Base-by-base conservation (phyloP, 2,113 vertebrate genomes). In the Trogon melanurus region DNA sequence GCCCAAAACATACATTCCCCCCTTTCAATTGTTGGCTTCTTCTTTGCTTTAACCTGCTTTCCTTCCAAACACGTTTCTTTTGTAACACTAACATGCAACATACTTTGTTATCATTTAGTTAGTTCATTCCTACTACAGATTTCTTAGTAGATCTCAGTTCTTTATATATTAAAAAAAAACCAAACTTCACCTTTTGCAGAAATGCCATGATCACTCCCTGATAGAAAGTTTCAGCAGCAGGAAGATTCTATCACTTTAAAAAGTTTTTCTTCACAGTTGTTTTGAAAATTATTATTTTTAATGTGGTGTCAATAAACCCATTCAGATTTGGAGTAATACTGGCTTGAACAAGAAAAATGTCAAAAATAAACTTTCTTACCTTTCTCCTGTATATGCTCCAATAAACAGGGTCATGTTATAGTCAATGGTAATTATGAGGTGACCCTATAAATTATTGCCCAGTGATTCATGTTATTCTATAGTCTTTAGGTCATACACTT, bases 401-500 rank as follows among this genome's bases (percentile, higher is more conserved):
- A 74, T 58, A 94, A 96, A 93, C 2, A 3, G 38, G 57, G 41
- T 92, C 48, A 67, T 47, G 45, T 67, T 94, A 71, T 88, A 67
- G 44, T 95, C 72, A 75, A 53, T 48, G 88, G 85, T 44, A 93
- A 81, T 86, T 83, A 93, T 53, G 79, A 90, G 64, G 48, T 74
- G 72, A 83, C 82, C 64, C 25, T 81, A 84, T 95, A 93, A 94
- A 83, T 91, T 91, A 96, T 25, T 93, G 93, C 84, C 66, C 88
- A 69, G 44, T 95, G 90, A 93, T 90, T 96, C 85, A 78, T 85
- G 82, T 88, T 96, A 86, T 91, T 85, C 82, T 95, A 72, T 86
- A 88, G 92, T 92, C 75, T 95, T 87, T 81, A 90, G 83, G 96
- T 95, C 92, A 84, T 88, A 89, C 36, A 95, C 84, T 79, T 82